Evolutionary conservation across 2,797 vertebrate species (phyloP).

Genomic region (Chelon auratus): DNA sequence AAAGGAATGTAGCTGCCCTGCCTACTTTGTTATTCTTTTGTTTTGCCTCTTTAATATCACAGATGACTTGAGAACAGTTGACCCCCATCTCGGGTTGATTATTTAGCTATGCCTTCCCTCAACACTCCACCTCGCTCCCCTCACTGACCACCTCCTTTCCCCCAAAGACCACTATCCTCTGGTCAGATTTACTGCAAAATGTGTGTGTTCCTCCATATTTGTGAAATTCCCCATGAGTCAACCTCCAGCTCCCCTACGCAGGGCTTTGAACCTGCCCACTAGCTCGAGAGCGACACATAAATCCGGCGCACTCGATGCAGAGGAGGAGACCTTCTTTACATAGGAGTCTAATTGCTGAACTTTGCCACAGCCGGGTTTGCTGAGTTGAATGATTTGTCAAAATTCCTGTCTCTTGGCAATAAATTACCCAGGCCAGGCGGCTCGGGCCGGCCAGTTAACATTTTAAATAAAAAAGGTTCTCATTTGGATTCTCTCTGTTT

Average conservation of each 20-base stretch:
- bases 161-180: constrained; percentile 66
- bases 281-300: constrained; percentile 92
- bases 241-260: constrained; percentile 85
- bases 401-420: constrained; percentile 89
- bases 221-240: constrained; percentile 91
- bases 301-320: constrained; percentile 84
- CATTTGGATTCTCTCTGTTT: constrained; percentile 83
- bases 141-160: constrained; percentile 68
- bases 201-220: constrained; percentile 90
- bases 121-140: constrained; percentile 61
- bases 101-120: constrained; percentile 77
- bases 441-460: constrained; percentile 75
- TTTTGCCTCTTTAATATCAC: constrained; percentile 60
- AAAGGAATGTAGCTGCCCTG: constrained; percentile 1
- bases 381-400: constrained; percentile 97
- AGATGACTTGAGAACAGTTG: constrained; percentile 68
- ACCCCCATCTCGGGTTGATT: constrained; percentile 71
- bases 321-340: constrained; percentile 87
- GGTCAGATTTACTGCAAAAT: constrained; percentile 86
- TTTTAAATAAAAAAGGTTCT: constrained; percentile 82
- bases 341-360: constrained; percentile 97
- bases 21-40: constrained; percentile 1
- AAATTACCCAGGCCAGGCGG: constrained; percentile 86
- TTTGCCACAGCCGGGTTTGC: constrained; percentile 95
- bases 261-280: constrained; percentile 91